Evolutionary conservation across 2,797 vertebrate genomes (phyloP), one percentile per base, ranked within the genome.

Genomic region (Galaxias olidus): DNA sequence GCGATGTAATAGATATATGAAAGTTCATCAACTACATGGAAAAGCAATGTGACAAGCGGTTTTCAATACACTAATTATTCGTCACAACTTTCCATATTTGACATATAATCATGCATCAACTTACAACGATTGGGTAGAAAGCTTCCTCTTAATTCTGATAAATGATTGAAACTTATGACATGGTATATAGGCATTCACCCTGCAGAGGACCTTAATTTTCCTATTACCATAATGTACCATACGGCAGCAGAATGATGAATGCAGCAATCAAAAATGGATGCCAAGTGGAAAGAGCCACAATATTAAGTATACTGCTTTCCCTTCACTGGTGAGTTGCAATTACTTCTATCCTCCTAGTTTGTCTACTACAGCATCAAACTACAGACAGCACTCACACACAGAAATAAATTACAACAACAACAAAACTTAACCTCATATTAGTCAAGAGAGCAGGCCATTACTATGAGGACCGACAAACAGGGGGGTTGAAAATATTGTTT

Each of bases 111-210:
- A 72, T 65, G 73, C 81, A 79, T 81, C 72, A 77, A 75, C 71
- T 80, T 14, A 72, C 46, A 66, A 68, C 71, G 72, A 69, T 10
- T 61, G 74, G 77, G 78, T 82, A 75, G 76, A 82, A 86, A 79
- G 80, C 76, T 51, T 61, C 82, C 77, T 84, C 84, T 85, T 89
- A 89, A 92, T 89, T 85, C 86, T 89, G 89, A 90, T 88, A 86
- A 90, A 92, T 90, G 85, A 90, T 90, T 90, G 86, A 87, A 89
- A 88, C 77, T 74, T 90, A 87, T 84, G 88, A 90, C 89, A 88
- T 84, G 82, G 84, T 87, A 89, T 87, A 89, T 84, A 89, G 86
- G 79, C 85, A 92, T 92, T 89, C 88, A 90, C 91, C 87, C 88
- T 83, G 78, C 71, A 75, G 86, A 87, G 86, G 89, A 86, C 88